A percentile compares a stretch with the other conserved stretches of the same genome.
Evolutionary conservation across 2,888 invertebrate genomes (phyloP).

Genomic region (Dryocosmus kuriphilus): DNA sequence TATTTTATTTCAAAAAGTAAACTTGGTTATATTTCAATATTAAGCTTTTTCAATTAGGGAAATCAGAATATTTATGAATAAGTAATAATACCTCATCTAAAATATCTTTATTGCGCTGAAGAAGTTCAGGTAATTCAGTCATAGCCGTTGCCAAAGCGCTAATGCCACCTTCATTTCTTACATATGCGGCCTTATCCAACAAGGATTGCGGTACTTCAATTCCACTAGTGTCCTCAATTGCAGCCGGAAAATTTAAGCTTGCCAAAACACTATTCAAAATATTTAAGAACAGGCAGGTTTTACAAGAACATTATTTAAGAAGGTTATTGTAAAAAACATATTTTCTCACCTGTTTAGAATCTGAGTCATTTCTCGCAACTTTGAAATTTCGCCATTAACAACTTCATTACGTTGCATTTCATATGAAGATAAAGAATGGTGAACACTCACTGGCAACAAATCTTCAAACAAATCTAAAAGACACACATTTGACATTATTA

Average conservation of each 20-base stretch:
- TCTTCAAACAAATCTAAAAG: constrained; percentile 89
- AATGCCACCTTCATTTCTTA: constrained; percentile 89
- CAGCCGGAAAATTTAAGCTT: constrained; percentile 97
- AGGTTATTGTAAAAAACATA: neutral
- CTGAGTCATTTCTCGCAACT: constrained; percentile 94
- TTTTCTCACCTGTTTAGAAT: constrained; percentile 87
- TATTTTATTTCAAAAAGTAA: neutral
- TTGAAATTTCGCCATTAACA: constrained; percentile 90
- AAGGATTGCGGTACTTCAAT: constrained; percentile 92
- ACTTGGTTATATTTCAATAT: neutral
- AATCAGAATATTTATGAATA: neutral
- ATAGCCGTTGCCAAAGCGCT: constrained; percentile 85
- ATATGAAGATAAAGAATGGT: constrained; percentile 92
- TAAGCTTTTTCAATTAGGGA: neutral
- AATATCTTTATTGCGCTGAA: constrained; percentile 95
- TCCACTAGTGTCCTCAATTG: constrained; percentile 89
- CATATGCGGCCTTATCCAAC: constrained; percentile 88
- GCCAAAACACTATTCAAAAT: constrained; percentile 85
- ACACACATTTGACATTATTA: neutral
- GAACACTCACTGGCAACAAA: constrained; percentile 93
- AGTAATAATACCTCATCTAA: constrained; percentile 89
- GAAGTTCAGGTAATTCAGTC: constrained; percentile 91
- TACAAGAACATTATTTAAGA: neutral
- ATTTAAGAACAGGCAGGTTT: constrained; percentile 33
- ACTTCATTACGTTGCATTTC: constrained; percentile 92